These are phyloP conservation scores for Noctilio leporinus DNA, from an alignment of 2,113 vertebrate genomes.

Conservation along the genomic window DNA sequence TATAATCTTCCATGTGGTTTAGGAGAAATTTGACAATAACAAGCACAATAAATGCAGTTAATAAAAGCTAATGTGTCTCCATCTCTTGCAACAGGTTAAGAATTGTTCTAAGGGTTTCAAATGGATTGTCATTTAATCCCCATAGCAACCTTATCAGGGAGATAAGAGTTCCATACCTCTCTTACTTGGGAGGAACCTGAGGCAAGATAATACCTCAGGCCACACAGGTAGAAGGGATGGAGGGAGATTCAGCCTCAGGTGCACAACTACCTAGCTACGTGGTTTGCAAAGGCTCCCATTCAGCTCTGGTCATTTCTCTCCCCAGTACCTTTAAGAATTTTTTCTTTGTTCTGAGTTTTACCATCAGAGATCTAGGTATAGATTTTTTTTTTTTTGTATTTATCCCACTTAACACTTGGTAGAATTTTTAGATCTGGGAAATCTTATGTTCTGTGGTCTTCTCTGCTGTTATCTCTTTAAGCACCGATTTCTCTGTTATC, in stretches of 20 bases:
- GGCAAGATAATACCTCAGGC: not conserved
- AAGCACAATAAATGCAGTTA: not conserved
- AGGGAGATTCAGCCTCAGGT: not conserved
- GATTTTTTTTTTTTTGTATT: not conserved
- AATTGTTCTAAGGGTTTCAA: not conserved
- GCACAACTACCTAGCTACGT: accelerated
- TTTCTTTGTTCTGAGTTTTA: conserved; percentile 4
- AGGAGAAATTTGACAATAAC: not conserved
- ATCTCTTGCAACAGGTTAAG: not conserved
- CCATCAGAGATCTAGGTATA: not conserved
- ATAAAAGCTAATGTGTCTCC: not conserved
- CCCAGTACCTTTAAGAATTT: not conserved
- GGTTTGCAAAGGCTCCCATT: not conserved
- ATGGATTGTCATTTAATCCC: not conserved
- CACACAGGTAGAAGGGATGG: not conserved
- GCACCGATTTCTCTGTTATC: not conserved
- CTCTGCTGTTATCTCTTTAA: not conserved
- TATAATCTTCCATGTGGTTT: not conserved
- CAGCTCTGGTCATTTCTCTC: not conserved
- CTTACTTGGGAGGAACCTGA: not conserved
- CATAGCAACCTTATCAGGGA: not conserved
- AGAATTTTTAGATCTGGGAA: not conserved
- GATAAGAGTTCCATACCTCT: not conserved
- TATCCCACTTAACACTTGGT: not conserved
- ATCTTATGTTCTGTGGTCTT: not conserved